Evolutionary conservation across 37 sponge, comb jelly and placozoan species (phyloP).

Genomic region (Bolinopsis microptera): DNA sequence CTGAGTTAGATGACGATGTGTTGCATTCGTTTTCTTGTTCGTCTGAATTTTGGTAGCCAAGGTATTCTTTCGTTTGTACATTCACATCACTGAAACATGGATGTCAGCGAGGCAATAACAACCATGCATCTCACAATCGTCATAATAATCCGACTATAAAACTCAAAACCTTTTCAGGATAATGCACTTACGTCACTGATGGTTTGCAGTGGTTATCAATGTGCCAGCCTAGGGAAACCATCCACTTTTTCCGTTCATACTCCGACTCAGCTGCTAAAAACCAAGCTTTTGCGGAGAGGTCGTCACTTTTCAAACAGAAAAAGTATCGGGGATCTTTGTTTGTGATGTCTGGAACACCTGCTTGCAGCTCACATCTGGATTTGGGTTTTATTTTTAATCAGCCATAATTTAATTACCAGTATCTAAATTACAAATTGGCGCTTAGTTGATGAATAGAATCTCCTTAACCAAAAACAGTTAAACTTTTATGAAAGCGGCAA

Average conservation of each 20-base stretch:
- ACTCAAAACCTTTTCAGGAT: not conserved
- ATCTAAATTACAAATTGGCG: too few species aligned
- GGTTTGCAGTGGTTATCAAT: not conserved
- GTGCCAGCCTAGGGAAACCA: not conserved
- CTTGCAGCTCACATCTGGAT: not conserved
- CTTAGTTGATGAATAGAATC: too few species aligned
- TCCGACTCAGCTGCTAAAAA: not conserved
- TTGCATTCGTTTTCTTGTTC: not conserved
- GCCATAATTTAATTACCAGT: too few species aligned
- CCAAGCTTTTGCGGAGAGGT: conserved; percentile 6
- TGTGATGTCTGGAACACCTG: not conserved
- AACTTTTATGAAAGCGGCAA: too few species aligned
- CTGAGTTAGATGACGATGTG: not conserved
- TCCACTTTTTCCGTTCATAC: conserved; percentile 26
- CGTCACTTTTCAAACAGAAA: conserved; percentile 3
- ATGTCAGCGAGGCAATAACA: too few species aligned
- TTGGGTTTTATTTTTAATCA: too few species aligned
- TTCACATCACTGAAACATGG: not conserved
- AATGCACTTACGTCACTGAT: not conserved
- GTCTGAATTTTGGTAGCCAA: not conserved
- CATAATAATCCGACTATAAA: too few species aligned
- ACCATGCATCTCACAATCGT: too few species aligned
- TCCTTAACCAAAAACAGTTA: too few species aligned
- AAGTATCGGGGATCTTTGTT: not conserved
- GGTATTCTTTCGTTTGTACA: not conserved